Evolutionary conservation across 2,113 vertebrate species (phyloP).

Genomic region (Connochaetes taurinus): DNA sequence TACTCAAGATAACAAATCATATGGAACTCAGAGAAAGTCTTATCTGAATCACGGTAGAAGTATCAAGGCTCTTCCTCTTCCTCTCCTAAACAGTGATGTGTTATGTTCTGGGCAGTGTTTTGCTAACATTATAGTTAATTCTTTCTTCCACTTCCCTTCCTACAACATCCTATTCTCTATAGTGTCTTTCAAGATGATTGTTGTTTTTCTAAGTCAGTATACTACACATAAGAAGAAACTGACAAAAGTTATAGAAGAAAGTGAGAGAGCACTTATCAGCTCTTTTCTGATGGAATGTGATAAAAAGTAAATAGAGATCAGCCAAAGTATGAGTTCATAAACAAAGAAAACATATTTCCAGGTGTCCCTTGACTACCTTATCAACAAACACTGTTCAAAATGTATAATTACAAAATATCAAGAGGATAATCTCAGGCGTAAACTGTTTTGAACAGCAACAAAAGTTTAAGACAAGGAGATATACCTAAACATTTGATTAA

Average conservation of each 20-base stretch:
- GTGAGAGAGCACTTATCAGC: slow-evolving; percentile 49
- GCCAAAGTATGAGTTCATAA: slow-evolving; percentile 60
- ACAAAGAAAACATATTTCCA: slow-evolving; percentile 42
- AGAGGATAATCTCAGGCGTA: slow-evolving; percentile 54
- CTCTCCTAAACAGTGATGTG: background rate
- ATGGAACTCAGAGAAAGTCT: background rate
- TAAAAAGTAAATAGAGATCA: slow-evolving; percentile 71
- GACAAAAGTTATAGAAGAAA: slow-evolving; percentile 56
- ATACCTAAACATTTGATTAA: slow-evolving; percentile 21
- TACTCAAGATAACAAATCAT: background rate
- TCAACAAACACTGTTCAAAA: slow-evolving; percentile 56
- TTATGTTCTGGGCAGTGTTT: background rate
- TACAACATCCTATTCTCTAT: background rate
- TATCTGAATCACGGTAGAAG: background rate
- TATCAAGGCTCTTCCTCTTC: background rate
- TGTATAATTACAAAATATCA: slow-evolving; percentile 47
- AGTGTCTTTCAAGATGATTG: background rate
- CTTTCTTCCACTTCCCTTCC: background rate
- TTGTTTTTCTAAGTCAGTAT: background rate
- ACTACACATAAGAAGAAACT: slow-evolving; percentile 30
- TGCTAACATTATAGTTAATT: background rate
- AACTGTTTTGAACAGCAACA: slow-evolving; percentile 45
- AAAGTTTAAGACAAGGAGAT: slow-evolving; percentile 44
- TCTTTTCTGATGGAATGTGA: slow-evolving; percentile 71
- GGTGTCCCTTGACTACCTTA: slow-evolving; percentile 71